Conservation (phyloP, 2,113 vertebrate species). For the Dipodomys ordii region DNA sequence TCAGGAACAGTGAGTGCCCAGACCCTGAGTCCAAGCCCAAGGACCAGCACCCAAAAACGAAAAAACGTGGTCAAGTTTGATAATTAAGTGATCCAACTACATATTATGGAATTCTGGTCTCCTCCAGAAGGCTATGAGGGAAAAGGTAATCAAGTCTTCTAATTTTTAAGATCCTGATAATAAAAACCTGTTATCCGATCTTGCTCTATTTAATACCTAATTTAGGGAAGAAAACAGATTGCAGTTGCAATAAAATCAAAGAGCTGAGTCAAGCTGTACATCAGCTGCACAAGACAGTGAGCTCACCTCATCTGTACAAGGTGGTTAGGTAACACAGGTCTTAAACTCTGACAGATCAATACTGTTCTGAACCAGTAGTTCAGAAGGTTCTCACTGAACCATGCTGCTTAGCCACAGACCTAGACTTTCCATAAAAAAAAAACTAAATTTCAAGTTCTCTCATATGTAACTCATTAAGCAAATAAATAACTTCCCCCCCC, state of each 20-base stretch:
- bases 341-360: not conserved
- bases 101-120: not conserved
- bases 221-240: constrained; percentile 20
- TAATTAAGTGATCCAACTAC: not conserved
- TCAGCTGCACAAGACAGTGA: not conserved
- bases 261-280: not conserved
- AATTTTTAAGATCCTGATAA: not conserved
- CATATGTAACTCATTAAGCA: not conserved
- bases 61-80: not conserved
- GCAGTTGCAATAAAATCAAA: constrained; percentile 13
- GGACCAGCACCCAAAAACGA: no score
- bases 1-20: no score
- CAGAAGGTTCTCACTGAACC: not conserved
- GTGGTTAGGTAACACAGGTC: not conserved
- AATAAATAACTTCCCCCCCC: not conserved
- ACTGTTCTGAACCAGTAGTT: not conserved
- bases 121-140: not conserved
- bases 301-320: not conserved
- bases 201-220: not conserved
- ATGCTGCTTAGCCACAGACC: not conserved
- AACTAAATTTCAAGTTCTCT: not conserved
- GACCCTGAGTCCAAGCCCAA: no score
- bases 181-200: not conserved
- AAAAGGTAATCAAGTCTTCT: not conserved
- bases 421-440: constrained; percentile 22